Conservation (phyloP, 1,140 invertebrate genomes). For the Scaptomyza hsui region DNA sequence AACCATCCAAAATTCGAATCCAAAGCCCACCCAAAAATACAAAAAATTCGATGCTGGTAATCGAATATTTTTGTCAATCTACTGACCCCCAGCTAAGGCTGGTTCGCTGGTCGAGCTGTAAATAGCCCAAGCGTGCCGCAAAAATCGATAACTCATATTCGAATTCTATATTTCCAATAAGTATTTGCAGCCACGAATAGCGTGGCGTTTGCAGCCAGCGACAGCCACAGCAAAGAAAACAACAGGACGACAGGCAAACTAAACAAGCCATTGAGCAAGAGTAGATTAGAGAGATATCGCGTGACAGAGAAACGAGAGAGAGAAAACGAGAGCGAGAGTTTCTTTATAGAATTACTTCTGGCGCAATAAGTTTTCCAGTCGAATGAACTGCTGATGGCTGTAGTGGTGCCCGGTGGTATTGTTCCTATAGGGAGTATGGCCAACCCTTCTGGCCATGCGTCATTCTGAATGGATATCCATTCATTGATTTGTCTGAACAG, state of each 20-base stretch:
- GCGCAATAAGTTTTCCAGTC: constrained; percentile 79
- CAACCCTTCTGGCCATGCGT: constrained; percentile 29
- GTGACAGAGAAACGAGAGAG: constrained; percentile 6
- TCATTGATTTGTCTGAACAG: constrained; percentile 70
- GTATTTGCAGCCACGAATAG: constrained; percentile 69
- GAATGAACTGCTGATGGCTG: constrained; percentile 75
- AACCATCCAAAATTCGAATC: constrained; percentile 48
- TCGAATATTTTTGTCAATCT: constrained; percentile 60
- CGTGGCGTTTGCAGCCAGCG: constrained; percentile 42
- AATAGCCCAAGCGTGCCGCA: constrained; percentile 51
- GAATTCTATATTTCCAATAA: constrained; percentile 48
- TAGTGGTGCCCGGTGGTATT: constrained; percentile 39
- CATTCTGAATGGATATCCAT: constrained; percentile 46
- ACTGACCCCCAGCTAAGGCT: neutral
- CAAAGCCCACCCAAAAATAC: constrained; percentile 17
- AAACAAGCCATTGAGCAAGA: constrained; percentile 12
- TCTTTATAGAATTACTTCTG: constrained; percentile 83
- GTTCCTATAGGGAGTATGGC: neutral
- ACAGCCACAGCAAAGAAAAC: constrained; percentile 37
- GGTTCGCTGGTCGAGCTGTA: constrained; percentile 70
- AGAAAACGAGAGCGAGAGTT: constrained; percentile 32
- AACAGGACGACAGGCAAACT: constrained; percentile 1
- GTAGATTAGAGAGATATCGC: neutral
- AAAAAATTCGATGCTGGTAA: constrained; percentile 73
- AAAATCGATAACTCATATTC: constrained; percentile 60